Conservation (phyloP, 2,797 vertebrate species). For the Tarsius wallacei region DNA sequence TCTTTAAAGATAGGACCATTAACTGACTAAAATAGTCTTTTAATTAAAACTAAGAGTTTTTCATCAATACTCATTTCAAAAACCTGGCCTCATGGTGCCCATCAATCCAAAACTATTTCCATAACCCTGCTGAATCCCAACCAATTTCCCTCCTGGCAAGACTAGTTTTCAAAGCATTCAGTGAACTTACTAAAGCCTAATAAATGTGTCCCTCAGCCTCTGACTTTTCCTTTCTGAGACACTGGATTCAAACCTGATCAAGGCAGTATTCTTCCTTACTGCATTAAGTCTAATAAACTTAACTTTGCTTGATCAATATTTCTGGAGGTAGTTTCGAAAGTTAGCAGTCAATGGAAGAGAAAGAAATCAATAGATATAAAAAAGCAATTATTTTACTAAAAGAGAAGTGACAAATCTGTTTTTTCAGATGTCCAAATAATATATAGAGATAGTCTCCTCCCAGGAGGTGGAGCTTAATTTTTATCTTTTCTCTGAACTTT, state of each 20-base stretch:
- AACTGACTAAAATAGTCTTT: conserved; percentile 33
- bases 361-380: not conserved
- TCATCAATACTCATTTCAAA: conserved; percentile 24
- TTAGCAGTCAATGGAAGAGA: not conserved
- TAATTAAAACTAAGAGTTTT: conserved; percentile 3
- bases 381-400: not conserved
- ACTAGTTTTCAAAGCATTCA: not conserved
- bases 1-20: conserved; percentile 33
- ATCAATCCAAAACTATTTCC: conserved; percentile 33
- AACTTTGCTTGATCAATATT: not conserved
- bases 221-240: not conserved
- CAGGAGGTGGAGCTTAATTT: not conserved
- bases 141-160: not conserved
- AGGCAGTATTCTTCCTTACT: not conserved
- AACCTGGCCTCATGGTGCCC: not conserved
- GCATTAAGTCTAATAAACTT: not conserved
- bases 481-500: not conserved
- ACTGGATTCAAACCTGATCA: no score
- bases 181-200: not conserved
- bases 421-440: not conserved
- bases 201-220: not conserved
- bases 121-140: not conserved
- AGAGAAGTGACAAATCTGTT: not conserved
- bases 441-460: not conserved
- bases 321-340: not conserved